Conservation (phyloP, 2,113 vertebrate genomes). For the Microtus montanus region DNA sequence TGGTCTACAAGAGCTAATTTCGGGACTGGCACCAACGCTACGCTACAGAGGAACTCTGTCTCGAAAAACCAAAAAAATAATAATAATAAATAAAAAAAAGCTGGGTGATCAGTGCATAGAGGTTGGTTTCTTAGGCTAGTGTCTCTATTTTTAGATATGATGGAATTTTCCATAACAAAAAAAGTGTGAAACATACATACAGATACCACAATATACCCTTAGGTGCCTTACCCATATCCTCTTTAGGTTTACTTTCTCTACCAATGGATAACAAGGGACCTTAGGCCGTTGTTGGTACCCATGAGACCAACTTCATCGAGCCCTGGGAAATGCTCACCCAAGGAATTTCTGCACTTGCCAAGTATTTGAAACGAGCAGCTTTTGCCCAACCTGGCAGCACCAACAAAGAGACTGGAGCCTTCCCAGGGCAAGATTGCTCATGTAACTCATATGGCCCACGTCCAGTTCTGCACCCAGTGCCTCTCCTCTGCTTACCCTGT, state of each 20-base stretch:
- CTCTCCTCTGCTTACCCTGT: background rate
- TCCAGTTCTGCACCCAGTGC: background rate
- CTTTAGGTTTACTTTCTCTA: background rate
- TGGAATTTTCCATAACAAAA: conserved; percentile 54
- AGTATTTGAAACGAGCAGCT: background rate
- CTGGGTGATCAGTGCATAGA: background rate
- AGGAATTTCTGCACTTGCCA: background rate
- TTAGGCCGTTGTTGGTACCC: background rate
- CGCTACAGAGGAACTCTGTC: too few species aligned
- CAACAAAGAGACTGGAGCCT: background rate
- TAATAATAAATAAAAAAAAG: background rate
- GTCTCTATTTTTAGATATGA: background rate
- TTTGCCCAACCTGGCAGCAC: background rate
- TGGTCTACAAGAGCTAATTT: too few species aligned
- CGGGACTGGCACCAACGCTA: too few species aligned
- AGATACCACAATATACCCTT: background rate
- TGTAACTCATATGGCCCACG: background rate
- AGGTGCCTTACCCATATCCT: background rate
- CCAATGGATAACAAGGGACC: background rate
- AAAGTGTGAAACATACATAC: background rate
- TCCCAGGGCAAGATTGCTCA: background rate
- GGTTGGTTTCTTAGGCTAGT: background rate
- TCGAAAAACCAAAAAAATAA: background rate
- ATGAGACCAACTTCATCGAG: background rate
- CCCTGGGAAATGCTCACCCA: background rate